Percentiles rank a stretch among this genome's conserved stretches.
Conservation (phyloP, 92 coral and sea anemone species). For the Desmophyllum pertusum region DNA sequence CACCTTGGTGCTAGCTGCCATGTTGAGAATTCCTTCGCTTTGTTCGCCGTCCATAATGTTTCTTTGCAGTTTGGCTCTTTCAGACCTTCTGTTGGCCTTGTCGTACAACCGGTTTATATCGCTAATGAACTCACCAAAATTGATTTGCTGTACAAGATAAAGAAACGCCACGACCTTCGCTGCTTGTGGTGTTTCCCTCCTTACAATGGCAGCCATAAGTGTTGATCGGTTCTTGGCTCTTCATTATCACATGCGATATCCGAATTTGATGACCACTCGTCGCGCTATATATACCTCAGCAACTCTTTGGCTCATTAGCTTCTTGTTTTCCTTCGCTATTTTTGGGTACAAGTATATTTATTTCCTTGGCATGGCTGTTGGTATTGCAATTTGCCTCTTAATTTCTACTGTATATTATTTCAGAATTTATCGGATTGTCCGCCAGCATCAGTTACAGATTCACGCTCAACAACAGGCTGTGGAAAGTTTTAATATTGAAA, state of each 20-base stretch:
- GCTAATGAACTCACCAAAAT: background rate
- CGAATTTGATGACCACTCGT: background rate
- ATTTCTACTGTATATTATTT: background rate
- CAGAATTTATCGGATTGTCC: too few species aligned
- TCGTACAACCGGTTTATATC: background rate
- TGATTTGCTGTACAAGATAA: background rate
- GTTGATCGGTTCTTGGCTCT: conserved; percentile 1
- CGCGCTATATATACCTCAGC: background rate
- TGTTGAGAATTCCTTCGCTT: background rate
- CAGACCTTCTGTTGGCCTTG: background rate
- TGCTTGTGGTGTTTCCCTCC: background rate
- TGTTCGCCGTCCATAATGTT: background rate
- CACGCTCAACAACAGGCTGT: too few species aligned
- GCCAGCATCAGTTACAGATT: too few species aligned
- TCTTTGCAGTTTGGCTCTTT: background rate
- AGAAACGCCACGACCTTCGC: background rate
- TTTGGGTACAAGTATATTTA: background rate
- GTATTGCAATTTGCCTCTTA: background rate
- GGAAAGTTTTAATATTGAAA: too few species aligned
- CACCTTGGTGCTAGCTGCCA: background rate
- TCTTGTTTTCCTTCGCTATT: background rate
- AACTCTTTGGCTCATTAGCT: background rate
- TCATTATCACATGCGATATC: conserved; percentile 17
- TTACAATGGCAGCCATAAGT: background rate
- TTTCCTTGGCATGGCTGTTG: background rate